Conservation (phyloP, 2,888 invertebrate species). For the Drosophila niveifrons region DNA sequence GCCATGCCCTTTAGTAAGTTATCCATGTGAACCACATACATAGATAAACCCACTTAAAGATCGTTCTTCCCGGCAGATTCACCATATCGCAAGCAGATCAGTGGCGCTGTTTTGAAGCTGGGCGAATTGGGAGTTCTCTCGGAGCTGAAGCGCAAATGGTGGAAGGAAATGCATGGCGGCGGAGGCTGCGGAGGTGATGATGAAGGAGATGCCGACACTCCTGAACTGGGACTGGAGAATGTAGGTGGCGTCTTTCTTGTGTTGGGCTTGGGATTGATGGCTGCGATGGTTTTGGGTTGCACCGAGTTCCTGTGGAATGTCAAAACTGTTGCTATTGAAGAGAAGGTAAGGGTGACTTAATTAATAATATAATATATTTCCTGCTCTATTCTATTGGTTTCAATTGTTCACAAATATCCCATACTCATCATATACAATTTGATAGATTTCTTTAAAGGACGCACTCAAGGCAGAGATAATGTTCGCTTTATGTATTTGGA, state of each 20-base stretch:
- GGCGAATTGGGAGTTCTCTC: conserved; percentile 94
- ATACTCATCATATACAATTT: not conserved
- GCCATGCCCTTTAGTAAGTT: conserved; percentile 95
- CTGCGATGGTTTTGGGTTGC: conserved; percentile 91
- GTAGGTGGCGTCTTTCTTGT: conserved; percentile 97
- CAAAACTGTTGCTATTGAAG: conserved; percentile 90
- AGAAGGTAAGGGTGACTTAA: conserved; percentile 87
- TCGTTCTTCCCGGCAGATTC: conserved; percentile 87
- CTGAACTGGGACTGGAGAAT: conserved; percentile 87
- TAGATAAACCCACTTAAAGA: not conserved
- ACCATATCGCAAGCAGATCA: conserved; percentile 92
- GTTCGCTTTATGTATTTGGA: conserved; percentile 91
- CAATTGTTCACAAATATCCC: no score
- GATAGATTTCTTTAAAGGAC: conserved; percentile 89
- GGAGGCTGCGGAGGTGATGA: conserved; percentile 76
- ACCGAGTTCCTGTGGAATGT: conserved; percentile 95
- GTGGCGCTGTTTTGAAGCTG: conserved; percentile 94
- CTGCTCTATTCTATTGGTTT: no score
- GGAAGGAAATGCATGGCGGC: conserved; percentile 90
- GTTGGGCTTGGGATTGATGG: conserved; percentile 89
- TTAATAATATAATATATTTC: no score
- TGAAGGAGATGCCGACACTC: conserved; percentile 75
- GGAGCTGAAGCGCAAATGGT: conserved; percentile 95
- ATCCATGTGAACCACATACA: not conserved
- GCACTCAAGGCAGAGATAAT: conserved; percentile 90